Evolutionary conservation across 2,888 invertebrate species (phyloP).

Genomic region (Zygaena filipendulae): DNA sequence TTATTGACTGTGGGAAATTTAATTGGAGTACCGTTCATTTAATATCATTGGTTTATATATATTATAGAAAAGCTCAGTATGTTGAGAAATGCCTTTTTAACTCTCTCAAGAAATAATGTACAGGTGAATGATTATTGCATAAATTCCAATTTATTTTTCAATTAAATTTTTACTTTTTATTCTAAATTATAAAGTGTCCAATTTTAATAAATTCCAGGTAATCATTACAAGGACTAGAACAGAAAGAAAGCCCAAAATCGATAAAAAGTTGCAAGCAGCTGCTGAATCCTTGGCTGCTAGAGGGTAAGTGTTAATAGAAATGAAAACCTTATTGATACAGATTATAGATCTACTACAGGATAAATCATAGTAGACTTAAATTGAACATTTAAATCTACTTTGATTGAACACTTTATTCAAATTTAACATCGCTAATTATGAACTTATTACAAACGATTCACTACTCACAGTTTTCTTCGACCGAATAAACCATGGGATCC

Average conservation of each 20-base stretch:
- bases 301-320: slow-evolving; percentile 60
- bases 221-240: slow-evolving; percentile 30
- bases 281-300: slow-evolving; percentile 74
- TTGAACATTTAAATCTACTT: no score
- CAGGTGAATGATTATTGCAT: slow-evolving; percentile 33
- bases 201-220: slow-evolving; percentile 27
- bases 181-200: not conserved
- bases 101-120: slow-evolving; percentile 28
- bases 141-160: slow-evolving; percentile 1
- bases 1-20: no score
- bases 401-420: no score
- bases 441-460: no score
- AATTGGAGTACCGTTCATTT: no score
- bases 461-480: slow-evolving; percentile 80
- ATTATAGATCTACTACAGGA: no score
- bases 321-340: not conserved
- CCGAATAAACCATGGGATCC: slow-evolving; percentile 81
- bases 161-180: slow-evolving; percentile 3
- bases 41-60: no score
- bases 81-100: slow-evolving; percentile 28
- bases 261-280: slow-evolving; percentile 59
- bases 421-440: no score
- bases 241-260: slow-evolving; percentile 45
- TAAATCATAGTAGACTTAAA: no score
- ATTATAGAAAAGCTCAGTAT: no score